Evolutionary conservation across 2,113 vertebrate genomes (phyloP), one percentile per base, ranked within the genome.

Genomic region (Opisthocomus hoazin): DNA sequence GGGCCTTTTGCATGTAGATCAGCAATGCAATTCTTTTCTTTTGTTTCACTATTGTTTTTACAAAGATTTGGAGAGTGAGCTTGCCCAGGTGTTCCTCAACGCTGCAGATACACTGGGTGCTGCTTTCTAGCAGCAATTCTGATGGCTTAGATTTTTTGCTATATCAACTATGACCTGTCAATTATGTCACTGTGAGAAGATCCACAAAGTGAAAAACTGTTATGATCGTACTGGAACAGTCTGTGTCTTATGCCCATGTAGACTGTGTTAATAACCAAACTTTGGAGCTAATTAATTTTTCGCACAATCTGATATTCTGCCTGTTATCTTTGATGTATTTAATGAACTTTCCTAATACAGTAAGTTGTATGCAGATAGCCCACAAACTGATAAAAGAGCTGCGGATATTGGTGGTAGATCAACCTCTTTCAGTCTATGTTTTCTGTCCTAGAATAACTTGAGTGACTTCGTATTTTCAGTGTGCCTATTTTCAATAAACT

Each of bases 201-300:
- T 50, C 22, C n/a, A 24, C 27, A 32, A 36, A 64, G 41, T 56
- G 43, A 46, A 71, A 89, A 86, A n/a, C 9, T 3, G 1, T 56
- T 54, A 9, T n/a, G 48, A 19, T 48, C 17, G 4, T 48, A 11
- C 10, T 66, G 53, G 37, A 93, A 68, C 43, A 90, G 29, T 54
- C 65, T 30, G 30, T 73, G 45, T 2, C 0, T 83, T 92, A 29
- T 58, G 65, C 19, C 56, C 10, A 15, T 0, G 0, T 78, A 24
- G 1, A 0, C 8, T 81, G 51, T 7, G 6, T 74, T 84, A 84
- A 84, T 80, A 81, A 90, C 20, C 30, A 77, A 1, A 68, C 54
- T 73, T 32, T 34, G 37, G 32, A 74, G 60, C 10, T 15, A 66
- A 84, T 70, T 92, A 63, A 29, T 51, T 94, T 92, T 69, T 86